A percentile compares a stretch with the other conserved stretches of the same genome.
These are phyloP conservation scores for Patiria miniata DNA, from an alignment of 35 echinoderm and acorn worm species.

Conservation along the genomic window DNA sequence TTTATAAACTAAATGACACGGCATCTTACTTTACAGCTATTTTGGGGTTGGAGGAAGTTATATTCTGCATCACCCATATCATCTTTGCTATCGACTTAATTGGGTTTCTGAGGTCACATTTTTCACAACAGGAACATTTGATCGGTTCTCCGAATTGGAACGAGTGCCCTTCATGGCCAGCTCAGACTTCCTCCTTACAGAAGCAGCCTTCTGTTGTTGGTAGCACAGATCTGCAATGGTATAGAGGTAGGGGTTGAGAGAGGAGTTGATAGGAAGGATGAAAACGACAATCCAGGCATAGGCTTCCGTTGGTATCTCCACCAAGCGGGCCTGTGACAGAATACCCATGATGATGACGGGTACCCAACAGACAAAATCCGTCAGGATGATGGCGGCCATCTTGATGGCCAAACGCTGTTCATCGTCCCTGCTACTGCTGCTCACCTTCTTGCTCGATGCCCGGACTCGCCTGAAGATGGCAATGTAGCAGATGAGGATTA, in stretches of 20 bases:
- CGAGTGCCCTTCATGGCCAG: no score
- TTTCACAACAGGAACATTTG: no score
- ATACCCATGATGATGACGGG: conserved; percentile 84
- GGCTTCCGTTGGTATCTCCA: conserved; percentile 46
- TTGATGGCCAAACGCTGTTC: conserved; percentile 73
- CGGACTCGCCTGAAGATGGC: conserved; percentile 59
- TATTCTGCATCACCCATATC: no score
- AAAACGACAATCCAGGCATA: conserved; percentile 91
- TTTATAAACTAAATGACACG: no score
- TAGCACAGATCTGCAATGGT: conserved; percentile 40
- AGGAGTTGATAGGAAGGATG: conserved; percentile 85
- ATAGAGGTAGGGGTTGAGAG: conserved; percentile 81
- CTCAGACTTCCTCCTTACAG: no score
- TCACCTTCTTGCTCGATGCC: conserved; percentile 17
- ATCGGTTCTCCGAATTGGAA: no score
- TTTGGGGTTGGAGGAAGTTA: no score
- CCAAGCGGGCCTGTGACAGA: conserved; percentile 44
- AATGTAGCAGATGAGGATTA: conserved; percentile 60
- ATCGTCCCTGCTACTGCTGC: conserved; percentile 15
- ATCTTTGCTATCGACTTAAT: no score
- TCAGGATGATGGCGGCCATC: conserved; percentile 80
- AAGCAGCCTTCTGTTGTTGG: neutral
- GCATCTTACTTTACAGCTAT: no score
- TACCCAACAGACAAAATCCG: conserved; percentile 86
- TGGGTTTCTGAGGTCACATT: no score